Percentiles rank a stretch among this genome's conserved stretches.
Evolutionary conservation across 2,888 invertebrate genomes (phyloP).

Genomic region (Drosophila affinis): DNA sequence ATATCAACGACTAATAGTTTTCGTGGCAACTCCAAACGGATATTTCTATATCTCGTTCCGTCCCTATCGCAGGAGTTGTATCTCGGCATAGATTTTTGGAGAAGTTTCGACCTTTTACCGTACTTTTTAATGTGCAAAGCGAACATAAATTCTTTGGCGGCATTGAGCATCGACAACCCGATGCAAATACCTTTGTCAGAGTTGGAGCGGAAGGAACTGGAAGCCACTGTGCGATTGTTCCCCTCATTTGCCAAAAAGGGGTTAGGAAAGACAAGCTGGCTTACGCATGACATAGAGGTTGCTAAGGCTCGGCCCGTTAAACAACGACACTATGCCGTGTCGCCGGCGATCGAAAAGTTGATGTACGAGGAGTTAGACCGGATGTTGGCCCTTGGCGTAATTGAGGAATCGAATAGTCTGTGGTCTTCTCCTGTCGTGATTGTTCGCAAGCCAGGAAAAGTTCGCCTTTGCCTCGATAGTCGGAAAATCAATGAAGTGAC

Average conservation of each 20-base stretch:
- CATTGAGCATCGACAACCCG: background rate
- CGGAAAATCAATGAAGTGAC: conserved; percentile 20
- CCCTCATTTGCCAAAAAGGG: conserved; percentile 6
- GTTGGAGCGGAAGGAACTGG: background rate
- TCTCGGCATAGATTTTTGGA: conserved; percentile 1
- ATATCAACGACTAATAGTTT: background rate
- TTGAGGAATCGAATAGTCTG: conserved; percentile 65
- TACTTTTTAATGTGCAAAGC: background rate
- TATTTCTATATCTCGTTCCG: background rate
- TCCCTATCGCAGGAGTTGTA: conserved; percentile 1
- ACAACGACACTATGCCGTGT: background rate
- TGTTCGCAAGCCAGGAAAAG: conserved; percentile 57
- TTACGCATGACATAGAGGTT: background rate
- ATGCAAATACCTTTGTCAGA: background rate
- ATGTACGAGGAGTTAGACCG: conserved; percentile 62
- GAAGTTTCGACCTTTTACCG: background rate
- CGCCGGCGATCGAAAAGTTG: background rate
- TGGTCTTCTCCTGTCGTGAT: conserved; percentile 71
- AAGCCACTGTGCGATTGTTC: background rate
- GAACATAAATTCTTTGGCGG: too few relatives aligned
- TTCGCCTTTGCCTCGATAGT: conserved; percentile 66
- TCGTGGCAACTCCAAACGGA: background rate
- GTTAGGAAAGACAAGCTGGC: background rate
- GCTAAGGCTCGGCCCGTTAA: background rate
- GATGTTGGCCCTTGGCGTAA: conserved; percentile 67